Evolutionary conservation across 1,140 invertebrate species (phyloP).

Genomic region (Saccostrea echinata): DNA sequence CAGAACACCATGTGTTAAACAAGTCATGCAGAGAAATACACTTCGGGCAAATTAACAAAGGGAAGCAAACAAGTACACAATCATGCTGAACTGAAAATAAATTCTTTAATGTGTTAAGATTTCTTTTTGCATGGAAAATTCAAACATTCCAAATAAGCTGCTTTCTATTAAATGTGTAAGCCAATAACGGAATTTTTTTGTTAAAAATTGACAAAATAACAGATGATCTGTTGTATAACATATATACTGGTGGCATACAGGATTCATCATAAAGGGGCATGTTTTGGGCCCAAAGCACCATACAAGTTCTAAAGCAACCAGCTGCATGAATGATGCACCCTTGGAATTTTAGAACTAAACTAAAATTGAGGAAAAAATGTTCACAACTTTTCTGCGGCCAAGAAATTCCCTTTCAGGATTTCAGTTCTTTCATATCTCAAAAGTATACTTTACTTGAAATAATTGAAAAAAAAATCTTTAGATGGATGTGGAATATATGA

Average conservation of each 20-base stretch:
- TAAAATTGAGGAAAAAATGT: background rate
- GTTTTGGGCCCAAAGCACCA: slow-evolving; percentile 23
- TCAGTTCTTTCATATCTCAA: background rate
- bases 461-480: background rate
- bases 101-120: background rate
- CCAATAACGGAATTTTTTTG: background rate
- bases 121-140: background rate
- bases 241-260: background rate
- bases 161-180: slow-evolving; percentile 3
- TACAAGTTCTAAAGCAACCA: background rate
- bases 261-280: background rate
- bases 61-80: slow-evolving; percentile 18
- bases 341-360: background rate
- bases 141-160: slow-evolving; percentile 37
- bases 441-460: background rate
- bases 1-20: slow-evolving; percentile 26
- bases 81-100: slow-evolving; percentile 33
- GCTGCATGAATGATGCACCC: background rate
- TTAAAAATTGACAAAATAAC: background rate
- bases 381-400: background rate
- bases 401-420: background rate
- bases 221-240: background rate
- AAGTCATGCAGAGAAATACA: slow-evolving; percentile 27
- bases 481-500: background rate
- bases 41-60: background rate